A percentile compares a stretch with the other conserved stretches of the same genome.
Evolutionary conservation across 2,113 vertebrate species (phyloP).

Genomic region (Eupsittula cactorum): DNA sequence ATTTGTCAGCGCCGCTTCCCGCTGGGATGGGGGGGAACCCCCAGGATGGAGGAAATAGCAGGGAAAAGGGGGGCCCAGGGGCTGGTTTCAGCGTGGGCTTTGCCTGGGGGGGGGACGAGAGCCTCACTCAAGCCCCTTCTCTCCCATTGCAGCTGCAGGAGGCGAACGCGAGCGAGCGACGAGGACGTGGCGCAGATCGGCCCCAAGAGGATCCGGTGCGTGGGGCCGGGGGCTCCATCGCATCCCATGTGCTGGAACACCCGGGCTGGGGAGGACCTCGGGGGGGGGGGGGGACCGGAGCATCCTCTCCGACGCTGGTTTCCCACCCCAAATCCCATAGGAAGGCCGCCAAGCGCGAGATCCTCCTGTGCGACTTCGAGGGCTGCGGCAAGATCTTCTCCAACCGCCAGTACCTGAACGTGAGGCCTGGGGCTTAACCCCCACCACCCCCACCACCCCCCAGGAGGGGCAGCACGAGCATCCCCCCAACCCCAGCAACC

Average conservation of each 20-base stretch:
- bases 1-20: background rate
- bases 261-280: background rate
- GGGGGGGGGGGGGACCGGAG: background rate
- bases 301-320: no score
- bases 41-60: background rate
- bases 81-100: background rate
- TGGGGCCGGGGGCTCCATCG: background rate
- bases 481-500: no score
- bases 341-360: constrained; percentile 78
- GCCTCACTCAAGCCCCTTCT: background rate
- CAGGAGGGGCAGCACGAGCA: no score
- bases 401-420: constrained; percentile 84
- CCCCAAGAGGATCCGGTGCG: constrained; percentile 77
- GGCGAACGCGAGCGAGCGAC: background rate
- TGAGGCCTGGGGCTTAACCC: constrained; percentile 16
- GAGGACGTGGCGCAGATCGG: constrained; percentile 74
- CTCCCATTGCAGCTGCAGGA: constrained; percentile 29
- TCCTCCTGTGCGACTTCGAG: constrained; percentile 82
- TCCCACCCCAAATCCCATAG: constrained; percentile 19
- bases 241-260: background rate
- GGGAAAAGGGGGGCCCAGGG: background rate
- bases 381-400: constrained; percentile 86
- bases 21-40: background rate
- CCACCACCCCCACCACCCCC: no score
- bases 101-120: background rate